phyloP scores from a whole-genome alignment of 2,888 invertebrate genomes.

The Sinelater perroti region DNA sequence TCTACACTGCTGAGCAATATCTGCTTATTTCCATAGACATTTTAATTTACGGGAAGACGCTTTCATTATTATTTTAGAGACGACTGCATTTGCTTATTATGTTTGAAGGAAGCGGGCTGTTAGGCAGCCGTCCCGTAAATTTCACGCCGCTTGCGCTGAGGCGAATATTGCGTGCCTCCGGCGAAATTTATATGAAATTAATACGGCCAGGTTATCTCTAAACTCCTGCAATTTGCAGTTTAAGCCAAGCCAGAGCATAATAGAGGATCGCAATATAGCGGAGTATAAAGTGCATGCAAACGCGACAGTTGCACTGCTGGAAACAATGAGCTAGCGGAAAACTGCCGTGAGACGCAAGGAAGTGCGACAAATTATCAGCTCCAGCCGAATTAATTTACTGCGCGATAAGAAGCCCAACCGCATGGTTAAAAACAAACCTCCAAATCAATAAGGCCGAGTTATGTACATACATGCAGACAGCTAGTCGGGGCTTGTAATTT shows the following conservation, averaged over 20 bases:
- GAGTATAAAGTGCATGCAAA: constrained; percentile 26
- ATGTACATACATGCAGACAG: too few relatives aligned
- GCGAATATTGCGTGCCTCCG: constrained; percentile 1
- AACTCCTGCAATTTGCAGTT: constrained; percentile 26
- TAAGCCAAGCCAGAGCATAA: constrained; percentile 17
- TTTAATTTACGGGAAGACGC: too few relatives aligned
- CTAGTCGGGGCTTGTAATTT: constrained; percentile 25
- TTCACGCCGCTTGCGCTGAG: neutral
- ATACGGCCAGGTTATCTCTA: constrained; percentile 25
- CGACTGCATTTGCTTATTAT: too few relatives aligned
- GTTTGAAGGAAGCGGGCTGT: too few relatives aligned
- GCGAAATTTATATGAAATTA: constrained; percentile 25
- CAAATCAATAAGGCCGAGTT: constrained; percentile 9
- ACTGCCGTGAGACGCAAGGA: constrained; percentile 24
- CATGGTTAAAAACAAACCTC: constrained; percentile 6
- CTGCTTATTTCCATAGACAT: too few relatives aligned
- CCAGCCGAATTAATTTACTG: constrained; percentile 7
- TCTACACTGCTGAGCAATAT: too few relatives aligned
- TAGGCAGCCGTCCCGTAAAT: neutral
- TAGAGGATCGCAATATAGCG: constrained; percentile 21
- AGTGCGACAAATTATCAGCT: constrained; percentile 19
- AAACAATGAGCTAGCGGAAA: constrained; percentile 24
- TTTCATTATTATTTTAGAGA: too few relatives aligned
- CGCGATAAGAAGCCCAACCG: neutral
- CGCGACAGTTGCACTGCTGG: constrained; percentile 12